Evolutionary conservation across 2,113 vertebrate species (phyloP), one percentile per base, ranked within the genome.

Genomic region (Cinclus cinclus): DNA sequence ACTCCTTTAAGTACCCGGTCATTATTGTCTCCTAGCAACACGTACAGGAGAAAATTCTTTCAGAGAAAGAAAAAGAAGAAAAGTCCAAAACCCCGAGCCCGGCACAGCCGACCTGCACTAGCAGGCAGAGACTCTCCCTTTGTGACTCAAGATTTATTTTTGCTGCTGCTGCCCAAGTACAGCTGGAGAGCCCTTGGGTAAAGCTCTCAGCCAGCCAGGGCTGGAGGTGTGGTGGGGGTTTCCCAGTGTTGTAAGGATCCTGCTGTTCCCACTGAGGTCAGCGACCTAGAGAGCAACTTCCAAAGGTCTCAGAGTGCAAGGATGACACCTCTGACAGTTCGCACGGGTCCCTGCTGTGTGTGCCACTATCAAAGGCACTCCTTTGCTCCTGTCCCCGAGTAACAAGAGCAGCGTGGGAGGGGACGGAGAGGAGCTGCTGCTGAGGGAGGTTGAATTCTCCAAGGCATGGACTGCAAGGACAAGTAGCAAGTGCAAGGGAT

Each of bases 371-470:
- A 3, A 3, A 37, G 69, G 59, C 25, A 52, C 25, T 28, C 1
- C 35, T 37, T 37, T 37, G 2, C 17, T 47, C 55, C 62, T 13
- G 28, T 9, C 69, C 49, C 79, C 2, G 1, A 7, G 63, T 4
- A 12, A 4, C 33, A 8, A 0, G 14, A 50, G 1, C 31, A 12
- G 37, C 0, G 0, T 4, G 20, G n/a, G 31, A 13, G 28, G 35
- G 30, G 9, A 28, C 0, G 4, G 33, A 35, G 15, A 39, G 6
- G 53, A 19, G 20, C 19, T 47, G 77, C 50, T 59, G 49, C 52
- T 8, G 37, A 33, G 58, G 24, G 47, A 39, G 41, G 67, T 20
- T 33, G 73, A 5, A 22, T 1, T 17, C 60, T 27, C 13, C 49
- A 50, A 62, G 92, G 21, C 37, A 21, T 8, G 2, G 4, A 1